Conservation (phyloP, 1,140 invertebrate genomes). For the Diuraphis noxia region DNA sequence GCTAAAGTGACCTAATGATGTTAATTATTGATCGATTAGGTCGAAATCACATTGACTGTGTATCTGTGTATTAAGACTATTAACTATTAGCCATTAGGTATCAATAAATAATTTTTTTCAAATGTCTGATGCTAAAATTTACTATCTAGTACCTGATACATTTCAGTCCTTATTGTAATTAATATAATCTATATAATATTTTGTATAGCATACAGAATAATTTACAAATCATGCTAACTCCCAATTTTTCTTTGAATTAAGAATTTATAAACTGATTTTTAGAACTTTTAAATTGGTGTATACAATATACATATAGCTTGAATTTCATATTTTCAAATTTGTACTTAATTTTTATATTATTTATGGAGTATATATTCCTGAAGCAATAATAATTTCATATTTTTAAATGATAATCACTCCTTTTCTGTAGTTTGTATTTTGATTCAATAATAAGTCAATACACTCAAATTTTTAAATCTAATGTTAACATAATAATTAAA, state of each 20-base stretch:
- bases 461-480: too few relatives aligned
- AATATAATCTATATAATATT: background rate
- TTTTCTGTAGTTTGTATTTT: background rate
- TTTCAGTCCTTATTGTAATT: background rate
- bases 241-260: background rate
- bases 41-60: background rate
- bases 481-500: too few relatives aligned
- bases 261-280: background rate
- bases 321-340: too few relatives aligned
- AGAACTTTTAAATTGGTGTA: background rate
- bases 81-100: background rate
- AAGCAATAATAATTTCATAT: background rate
- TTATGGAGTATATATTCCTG: too few relatives aligned
- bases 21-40: background rate
- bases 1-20: background rate
- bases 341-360: too few relatives aligned
- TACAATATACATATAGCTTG: background rate
- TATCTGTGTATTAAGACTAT: too few relatives aligned
- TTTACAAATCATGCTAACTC: background rate
- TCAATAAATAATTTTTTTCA: background rate
- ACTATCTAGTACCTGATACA: background rate
- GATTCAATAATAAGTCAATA: too few relatives aligned
- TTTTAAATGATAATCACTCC: background rate
- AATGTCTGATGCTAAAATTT: background rate
- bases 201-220: background rate